Percentiles rank a stretch among this genome's conserved stretches.
phyloP scores from a whole-genome alignment of 53 echinoderm and acorn worm species.

The Holothuria leucospilota region DNA sequence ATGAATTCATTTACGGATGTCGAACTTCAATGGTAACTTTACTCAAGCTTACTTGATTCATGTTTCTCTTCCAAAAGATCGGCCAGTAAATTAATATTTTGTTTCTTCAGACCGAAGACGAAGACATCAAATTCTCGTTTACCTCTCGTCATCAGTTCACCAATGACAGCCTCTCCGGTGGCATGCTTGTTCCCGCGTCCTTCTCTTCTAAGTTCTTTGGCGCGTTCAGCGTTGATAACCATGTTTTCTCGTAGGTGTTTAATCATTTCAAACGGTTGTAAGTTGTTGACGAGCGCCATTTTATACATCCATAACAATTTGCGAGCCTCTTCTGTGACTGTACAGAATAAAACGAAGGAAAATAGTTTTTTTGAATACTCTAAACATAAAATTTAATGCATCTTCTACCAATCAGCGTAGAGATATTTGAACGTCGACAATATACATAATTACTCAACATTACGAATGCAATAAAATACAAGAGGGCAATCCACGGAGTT shows the following conservation, averaged over 20 bases:
- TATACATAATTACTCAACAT: too few species aligned
- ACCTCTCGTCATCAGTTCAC: slow-evolving; percentile 81
- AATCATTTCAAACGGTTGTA: slow-evolving; percentile 80
- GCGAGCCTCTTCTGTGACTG: slow-evolving; percentile 83
- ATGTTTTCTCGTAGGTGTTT: slow-evolving; percentile 77
- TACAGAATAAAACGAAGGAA: slow-evolving; percentile 9
- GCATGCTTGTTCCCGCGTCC: slow-evolving; percentile 76
- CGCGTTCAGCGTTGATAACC: slow-evolving; percentile 82
- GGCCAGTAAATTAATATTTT: slow-evolving; percentile 81
- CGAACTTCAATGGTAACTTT: too few species aligned
- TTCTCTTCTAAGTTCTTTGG: slow-evolving; percentile 71
- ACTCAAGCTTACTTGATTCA: slow-evolving; percentile 75
- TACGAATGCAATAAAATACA: too few species aligned
- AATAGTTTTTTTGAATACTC: neutral
- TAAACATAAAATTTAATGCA: too few species aligned
- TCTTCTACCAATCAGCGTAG: too few species aligned
- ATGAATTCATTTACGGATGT: too few species aligned
- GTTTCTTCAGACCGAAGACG: slow-evolving; percentile 69
- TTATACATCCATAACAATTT: slow-evolving; percentile 70
- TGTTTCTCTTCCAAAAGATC: slow-evolving; percentile 93
- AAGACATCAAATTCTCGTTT: slow-evolving; percentile 88
- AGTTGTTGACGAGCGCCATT: slow-evolving; percentile 72
- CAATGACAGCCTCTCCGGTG: slow-evolving; percentile 78
- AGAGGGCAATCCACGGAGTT: too few species aligned
- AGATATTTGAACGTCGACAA: too few species aligned